These are phyloP conservation scores for Scaptomyza graminum DNA, from an alignment of 1,140 invertebrate species.

Conservation along the genomic window DNA sequence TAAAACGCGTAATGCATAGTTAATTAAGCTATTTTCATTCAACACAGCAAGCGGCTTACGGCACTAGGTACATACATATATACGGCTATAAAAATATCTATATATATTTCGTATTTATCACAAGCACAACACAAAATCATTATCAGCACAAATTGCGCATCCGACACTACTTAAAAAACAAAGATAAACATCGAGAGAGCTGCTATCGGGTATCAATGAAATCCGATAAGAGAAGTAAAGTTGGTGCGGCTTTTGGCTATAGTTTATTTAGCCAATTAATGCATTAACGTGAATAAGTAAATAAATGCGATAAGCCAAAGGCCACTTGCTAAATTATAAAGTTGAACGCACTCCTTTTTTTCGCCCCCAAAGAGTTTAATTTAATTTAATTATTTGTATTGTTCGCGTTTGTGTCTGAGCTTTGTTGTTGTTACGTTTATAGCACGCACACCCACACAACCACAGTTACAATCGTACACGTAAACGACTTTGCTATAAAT, in stretches of 20 bases:
- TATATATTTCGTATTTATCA: conserved; percentile 31
- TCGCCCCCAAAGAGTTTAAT: conserved; percentile 24
- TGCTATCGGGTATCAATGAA: conserved; percentile 56
- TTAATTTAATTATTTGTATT: conserved; percentile 63
- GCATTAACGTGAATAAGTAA: conserved; percentile 35
- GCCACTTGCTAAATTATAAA: conserved; percentile 13
- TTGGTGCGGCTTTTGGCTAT: conserved; percentile 14
- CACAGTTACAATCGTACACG: conserved; percentile 9
- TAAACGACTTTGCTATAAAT: conserved; percentile 60
- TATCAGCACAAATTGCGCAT: conserved; percentile 65
- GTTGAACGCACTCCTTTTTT: conserved; percentile 49
- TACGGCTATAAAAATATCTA: conserved; percentile 12
- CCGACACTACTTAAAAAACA: conserved; percentile 56
- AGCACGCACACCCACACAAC: conserved; percentile 43
- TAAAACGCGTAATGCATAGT: conserved; percentile 58
- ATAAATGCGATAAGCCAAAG: conserved; percentile 4
- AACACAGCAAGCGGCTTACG: conserved; percentile 27
- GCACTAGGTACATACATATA: neutral
- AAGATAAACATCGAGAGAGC: conserved; percentile 56
- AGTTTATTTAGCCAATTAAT: conserved; percentile 44
- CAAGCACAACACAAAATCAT: conserved; percentile 40
- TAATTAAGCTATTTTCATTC: conserved; percentile 74
- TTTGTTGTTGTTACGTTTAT: conserved; percentile 8
- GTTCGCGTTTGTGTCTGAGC: conserved; percentile 9
- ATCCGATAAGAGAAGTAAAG: conserved; percentile 49